Conservation (phyloP, 2,113 vertebrate genomes). For the Camelus bactrianus region DNA sequence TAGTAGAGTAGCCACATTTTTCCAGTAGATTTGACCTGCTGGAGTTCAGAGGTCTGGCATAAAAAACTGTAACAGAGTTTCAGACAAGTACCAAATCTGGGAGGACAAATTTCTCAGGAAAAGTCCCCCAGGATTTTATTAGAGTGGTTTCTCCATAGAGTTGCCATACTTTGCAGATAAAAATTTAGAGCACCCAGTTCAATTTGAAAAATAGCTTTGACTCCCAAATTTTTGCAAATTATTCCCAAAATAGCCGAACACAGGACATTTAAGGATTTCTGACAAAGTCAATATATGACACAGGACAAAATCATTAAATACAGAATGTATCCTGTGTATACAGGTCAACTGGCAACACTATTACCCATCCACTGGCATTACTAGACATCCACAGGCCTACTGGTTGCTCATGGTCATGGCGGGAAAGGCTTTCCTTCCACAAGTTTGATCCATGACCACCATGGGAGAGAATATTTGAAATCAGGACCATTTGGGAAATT, state of each 20-base stretch:
- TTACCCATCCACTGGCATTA: not conserved
- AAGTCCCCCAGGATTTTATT: not conserved
- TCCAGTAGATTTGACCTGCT: conserved; percentile 59
- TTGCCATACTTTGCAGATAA: conserved; percentile 53
- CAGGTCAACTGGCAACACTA: not conserved
- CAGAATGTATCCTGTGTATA: rapidly evolving
- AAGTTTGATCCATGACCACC: not conserved
- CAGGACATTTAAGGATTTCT: not conserved
- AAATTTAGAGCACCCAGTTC: conserved; percentile 48
- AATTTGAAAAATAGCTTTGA: conserved; percentile 49
- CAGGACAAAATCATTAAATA: not conserved
- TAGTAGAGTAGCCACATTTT: conserved; percentile 28
- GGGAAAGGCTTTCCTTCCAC: not conserved
- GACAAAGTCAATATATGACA: not conserved
- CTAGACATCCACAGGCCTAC: not conserved
- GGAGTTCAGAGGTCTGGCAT: conserved; percentile 63
- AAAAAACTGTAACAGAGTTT: conserved; percentile 45
- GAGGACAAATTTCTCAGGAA: conserved; percentile 56
- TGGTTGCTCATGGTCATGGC: not conserved
- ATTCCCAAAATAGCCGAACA: not conserved
- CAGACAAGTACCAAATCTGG: not conserved
- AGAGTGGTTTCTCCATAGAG: not conserved
- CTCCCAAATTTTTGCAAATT: conserved; percentile 18
- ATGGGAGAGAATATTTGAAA: not conserved
- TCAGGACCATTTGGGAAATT: not conserved